Conservation (phyloP, 2,888 invertebrate genomes). For the Polyommatus iphigenia region DNA sequence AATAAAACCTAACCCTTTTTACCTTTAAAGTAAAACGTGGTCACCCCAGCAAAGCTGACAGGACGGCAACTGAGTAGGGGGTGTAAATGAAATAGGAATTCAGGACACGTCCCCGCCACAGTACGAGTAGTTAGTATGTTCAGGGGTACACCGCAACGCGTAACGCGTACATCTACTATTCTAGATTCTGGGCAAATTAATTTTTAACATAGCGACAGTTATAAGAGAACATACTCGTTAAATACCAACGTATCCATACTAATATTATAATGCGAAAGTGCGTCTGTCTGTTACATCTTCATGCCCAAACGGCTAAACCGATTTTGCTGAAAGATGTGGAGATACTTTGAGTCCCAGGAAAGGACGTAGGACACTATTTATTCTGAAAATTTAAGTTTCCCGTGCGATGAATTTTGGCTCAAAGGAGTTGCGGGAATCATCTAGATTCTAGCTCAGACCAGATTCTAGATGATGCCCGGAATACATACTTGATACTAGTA, state of each 20-base stretch:
- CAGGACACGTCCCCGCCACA: slow-evolving; percentile 29
- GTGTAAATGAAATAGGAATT: slow-evolving; percentile 35
- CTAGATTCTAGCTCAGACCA: too few relatives aligned
- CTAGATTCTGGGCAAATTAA: neutral
- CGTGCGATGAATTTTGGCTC: too few relatives aligned
- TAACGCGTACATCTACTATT: neutral
- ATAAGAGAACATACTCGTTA: neutral
- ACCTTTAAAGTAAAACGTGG: slow-evolving; percentile 8
- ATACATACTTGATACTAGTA: too few relatives aligned
- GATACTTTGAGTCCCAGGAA: too few relatives aligned
- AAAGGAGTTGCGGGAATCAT: too few relatives aligned
- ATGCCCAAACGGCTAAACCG: too few relatives aligned
- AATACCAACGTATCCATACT: neutral
- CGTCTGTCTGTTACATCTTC: too few relatives aligned
- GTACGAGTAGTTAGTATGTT: slow-evolving; percentile 23
- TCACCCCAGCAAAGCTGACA: slow-evolving; percentile 33
- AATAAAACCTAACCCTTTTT: neutral
- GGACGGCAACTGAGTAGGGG: slow-evolving; percentile 34
- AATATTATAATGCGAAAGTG: too few relatives aligned
- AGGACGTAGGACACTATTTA: too few relatives aligned
- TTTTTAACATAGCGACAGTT: neutral
- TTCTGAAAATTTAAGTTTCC: too few relatives aligned
- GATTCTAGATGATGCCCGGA: too few relatives aligned
- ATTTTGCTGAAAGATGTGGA: too few relatives aligned
- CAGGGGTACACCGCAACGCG: neutral